Evolutionary conservation across 2,113 vertebrate genomes (phyloP), one percentile per base, ranked within the genome.

Genomic region (Triplophysa dalaica): DNA sequence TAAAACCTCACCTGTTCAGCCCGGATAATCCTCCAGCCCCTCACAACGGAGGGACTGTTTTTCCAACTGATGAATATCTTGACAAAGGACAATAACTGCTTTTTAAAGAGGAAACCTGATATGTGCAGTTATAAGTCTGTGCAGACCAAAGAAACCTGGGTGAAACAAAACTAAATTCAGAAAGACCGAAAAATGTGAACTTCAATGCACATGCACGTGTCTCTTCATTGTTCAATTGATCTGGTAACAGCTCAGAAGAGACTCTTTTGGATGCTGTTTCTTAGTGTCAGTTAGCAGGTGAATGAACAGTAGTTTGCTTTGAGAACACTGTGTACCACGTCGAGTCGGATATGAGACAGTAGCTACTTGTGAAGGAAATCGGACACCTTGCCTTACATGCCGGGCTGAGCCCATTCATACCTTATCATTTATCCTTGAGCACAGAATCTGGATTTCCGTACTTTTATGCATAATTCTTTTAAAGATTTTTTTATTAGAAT

Each of bases 61-160:
- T 78, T 89, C 78, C 85, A 78, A 83, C 85, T 84, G 87, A 90
- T 92, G 87, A 89, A 84, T 88, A 89, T 90, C 88, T 81, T 86
- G 56, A 13, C 81, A 9, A 81, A 19, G 87, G 88, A 93, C 91
- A 94, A 93, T 87, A 90, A 88, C 79, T 83, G 86, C 91, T 90
- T 85, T 93, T 91, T 91, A 84, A 65, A 86, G 61, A 86, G 82
- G 92, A 91, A 93, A 94, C 81, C 63, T 79, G 87, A 93, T 90
- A 89, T 65, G 79, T 85, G 81, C 84, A 85, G 78, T 22, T 86
- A 74, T 75, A 81, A 85, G 78, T 83, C 77, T 72, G 67, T 80
- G 64, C 63, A 16, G 50, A 77, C 72, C 33, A 58, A 83, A 82
- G 86, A 81, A 84, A 50, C 79, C 83, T 85, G 83, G 83, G 85